Base-by-base conservation (phyloP, 2,113 vertebrate genomes). In the Xiphorhynchus elegans region DNA sequence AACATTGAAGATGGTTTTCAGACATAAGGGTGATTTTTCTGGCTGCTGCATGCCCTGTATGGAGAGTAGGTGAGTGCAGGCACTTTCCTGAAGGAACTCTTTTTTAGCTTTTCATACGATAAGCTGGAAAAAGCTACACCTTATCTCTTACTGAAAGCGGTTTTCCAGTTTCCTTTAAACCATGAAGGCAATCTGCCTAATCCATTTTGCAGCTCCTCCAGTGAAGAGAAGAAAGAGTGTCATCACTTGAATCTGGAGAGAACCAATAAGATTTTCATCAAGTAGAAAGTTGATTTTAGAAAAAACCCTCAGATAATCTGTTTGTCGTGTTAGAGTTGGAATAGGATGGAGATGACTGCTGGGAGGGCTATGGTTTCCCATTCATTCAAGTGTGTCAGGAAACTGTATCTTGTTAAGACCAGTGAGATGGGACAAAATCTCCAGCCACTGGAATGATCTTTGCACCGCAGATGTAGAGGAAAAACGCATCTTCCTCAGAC, bases 101-200 rank as follows among this genome's bases (percentile, higher is more conserved):
- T 84, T 80, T 80, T 78, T n/a, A 76, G 80, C 62, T 81, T 95
- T 92, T 93, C 83, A 82, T 94, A 66, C 0, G 58, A 90, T 93
- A 90, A 96, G 58, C 88, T 96, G 88, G 96, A 69, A 86, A 90
- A 96, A 96, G 83, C 83, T 85, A 75, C 46, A 85, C 55, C 81
- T 96, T 87, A 97, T 94, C 95, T 96, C 76, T 83, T 67, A 80
- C 58, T 69, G 89, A 96, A 95, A 93, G 87, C 11, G 0, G 42
- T 90, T 94, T 95, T 92, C 74, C 53, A 62, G 88, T 92, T 96
- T 94, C 69, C 76, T 84, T 96, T 90, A 96, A 94, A 96, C 88
- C 76, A 75, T 92, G 79, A 96, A 95, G 90, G 58, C 83, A 93
- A 78, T 78, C 88, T 86, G 58, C 46, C 73, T 94, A 84, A 89